Percentiles rank a stretch among this genome's conserved stretches.
phyloP scores from a whole-genome alignment of 37 sponge, comb jelly and placozoan genomes.

The Lycopodina hypogea region DNA sequence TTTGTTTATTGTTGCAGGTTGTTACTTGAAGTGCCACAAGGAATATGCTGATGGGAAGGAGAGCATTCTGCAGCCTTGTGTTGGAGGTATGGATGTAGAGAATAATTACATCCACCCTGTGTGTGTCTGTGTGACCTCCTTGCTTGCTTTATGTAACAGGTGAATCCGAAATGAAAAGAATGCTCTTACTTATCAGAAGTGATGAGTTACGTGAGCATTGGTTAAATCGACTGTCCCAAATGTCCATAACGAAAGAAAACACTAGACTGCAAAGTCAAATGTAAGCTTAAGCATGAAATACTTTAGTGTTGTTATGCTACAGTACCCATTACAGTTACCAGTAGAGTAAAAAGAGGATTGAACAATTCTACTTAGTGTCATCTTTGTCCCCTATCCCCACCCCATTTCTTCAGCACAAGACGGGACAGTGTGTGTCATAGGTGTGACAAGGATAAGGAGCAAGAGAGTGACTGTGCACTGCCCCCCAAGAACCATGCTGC shows the following conservation, averaged over 20 bases:
- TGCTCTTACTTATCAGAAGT: constrained; percentile 29
- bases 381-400: not conserved
- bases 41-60: constrained; percentile 59
- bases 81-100: constrained; percentile 47
- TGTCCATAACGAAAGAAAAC: constrained; percentile 37
- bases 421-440: not conserved
- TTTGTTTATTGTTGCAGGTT: too few species aligned
- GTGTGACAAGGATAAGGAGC: not conserved
- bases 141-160: constrained; percentile 5
- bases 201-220: constrained; percentile 52
- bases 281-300: too few species aligned
- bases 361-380: not conserved
- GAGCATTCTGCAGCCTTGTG: constrained; percentile 57
- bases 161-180: constrained; percentile 57
- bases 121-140: too few species aligned
- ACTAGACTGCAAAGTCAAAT: not conserved
- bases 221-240: constrained; percentile 41
- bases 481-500: not conserved
- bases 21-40: constrained; percentile 76
- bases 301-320: too few species aligned
- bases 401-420: not conserved
- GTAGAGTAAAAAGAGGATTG: too few species aligned
- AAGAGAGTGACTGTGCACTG: not conserved
- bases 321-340: too few species aligned
- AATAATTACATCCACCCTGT: too few species aligned